Evolutionary conservation across 2,797 vertebrate species (phyloP), one percentile per base, ranked within the genome.

Genomic region (Peromyscus melanophrys): DNA sequence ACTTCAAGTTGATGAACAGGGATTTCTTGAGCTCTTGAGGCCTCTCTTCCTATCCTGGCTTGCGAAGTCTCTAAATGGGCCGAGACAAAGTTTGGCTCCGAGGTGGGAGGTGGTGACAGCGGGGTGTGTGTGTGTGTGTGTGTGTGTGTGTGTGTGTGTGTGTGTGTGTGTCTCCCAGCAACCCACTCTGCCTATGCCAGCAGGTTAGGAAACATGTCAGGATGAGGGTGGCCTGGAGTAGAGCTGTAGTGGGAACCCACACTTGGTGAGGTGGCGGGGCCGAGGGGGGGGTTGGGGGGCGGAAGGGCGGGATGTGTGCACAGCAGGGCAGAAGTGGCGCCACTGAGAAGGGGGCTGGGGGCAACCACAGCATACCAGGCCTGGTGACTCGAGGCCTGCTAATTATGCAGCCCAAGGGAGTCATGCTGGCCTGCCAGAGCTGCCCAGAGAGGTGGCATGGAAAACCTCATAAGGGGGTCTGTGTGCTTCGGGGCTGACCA

Each of bases 331-430:
- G 77, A 19, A 34, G 81, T 77, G 97, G 94, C 87, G 94, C 89
- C 84, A 3, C 67, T n/a, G 91, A 63, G 94, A 93, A 94, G 82
- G 94, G 93, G 95, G 82, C 71, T 84, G 1, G 71, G 14, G 90
- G 93, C 83, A 80, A 91, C 90, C 86, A 16, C 80, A 92, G 94
- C 88, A 67, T 65, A 40, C 93, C 84, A 49, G 69, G 83, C 63
- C 4, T 17, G 89, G 84, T 6, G 46, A 95, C 81, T 83, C 0
- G 73, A 59, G 81, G 92, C 89, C 65, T 0, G 40, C 59, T 78
- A 85, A 92, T 97, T 95, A 94, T 46, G 57, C 89, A 52, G 87
- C 96, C 95, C 89, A 6, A 57, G 97, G 97, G 95, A 96, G 88
- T 76, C 2, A 3, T 77, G 69, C 27, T 12, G 89, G 63, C 85